Conservation (phyloP, 2,888 invertebrate genomes). For the Hedychridium roseum region DNA sequence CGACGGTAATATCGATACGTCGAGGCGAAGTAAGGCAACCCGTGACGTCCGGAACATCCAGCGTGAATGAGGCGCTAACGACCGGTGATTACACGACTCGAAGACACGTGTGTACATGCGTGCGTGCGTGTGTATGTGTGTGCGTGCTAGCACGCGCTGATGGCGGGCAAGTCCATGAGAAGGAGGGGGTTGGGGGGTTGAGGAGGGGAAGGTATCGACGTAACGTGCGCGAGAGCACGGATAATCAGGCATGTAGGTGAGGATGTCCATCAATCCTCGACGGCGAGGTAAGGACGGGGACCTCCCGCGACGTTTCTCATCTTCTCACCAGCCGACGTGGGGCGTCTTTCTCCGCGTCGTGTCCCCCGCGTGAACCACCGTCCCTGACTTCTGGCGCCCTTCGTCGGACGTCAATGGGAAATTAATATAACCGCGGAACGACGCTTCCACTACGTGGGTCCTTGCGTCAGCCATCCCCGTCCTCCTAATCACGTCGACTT, state of each 20-base stretch:
- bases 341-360: constrained; percentile 11
- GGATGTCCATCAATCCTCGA: constrained; percentile 58
- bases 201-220: constrained; percentile 16
- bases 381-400: not conserved
- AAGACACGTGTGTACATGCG: constrained; percentile 1
- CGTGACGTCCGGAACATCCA: constrained; percentile 36
- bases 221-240: constrained; percentile 25
- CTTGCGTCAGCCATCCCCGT: no score
- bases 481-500: no score
- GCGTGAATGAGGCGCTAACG: constrained; percentile 58
- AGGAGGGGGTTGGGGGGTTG: no score
- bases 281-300: constrained; percentile 36
- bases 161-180: constrained; percentile 4
- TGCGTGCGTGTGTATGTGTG: not conserved
- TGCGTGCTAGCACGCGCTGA: not conserved
- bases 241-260: constrained; percentile 46
- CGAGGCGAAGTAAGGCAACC: constrained; percentile 28
- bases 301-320: constrained; percentile 62
- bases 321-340: constrained; percentile 47
- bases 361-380: constrained; percentile 2
- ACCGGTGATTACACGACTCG: constrained; percentile 45
- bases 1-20: constrained; percentile 12
- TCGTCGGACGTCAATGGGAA: no score
- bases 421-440: no score
- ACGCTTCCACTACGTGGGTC: no score